Conservation (phyloP, 2,888 invertebrate species). For the Sminthurinus aureus region DNA sequence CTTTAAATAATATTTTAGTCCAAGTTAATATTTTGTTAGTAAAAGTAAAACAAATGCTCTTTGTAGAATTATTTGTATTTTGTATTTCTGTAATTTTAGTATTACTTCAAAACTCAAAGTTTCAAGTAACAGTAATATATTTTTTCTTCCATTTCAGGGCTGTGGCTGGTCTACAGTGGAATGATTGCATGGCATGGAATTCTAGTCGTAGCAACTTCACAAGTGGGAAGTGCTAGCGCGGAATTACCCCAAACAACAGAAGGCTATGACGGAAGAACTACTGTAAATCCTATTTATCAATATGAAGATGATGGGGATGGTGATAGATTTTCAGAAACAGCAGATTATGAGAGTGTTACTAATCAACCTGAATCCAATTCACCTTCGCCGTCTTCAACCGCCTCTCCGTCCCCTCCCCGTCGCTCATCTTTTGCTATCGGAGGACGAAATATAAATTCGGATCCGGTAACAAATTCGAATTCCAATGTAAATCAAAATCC, state of each 20-base stretch:
- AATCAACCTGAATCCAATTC: background rate
- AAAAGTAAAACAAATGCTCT: too few relatives aligned
- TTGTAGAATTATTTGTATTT: background rate
- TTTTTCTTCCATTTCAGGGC: conserved; percentile 21
- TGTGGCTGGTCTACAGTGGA: conserved; percentile 35
- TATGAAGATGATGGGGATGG: conserved; percentile 10
- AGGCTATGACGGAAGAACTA: background rate
- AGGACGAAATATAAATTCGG: too few relatives aligned
- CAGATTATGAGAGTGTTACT: conserved; percentile 21
- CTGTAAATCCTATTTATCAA: background rate
- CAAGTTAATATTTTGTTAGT: too few relatives aligned
- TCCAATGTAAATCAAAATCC: background rate
- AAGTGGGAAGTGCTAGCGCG: background rate
- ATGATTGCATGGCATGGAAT: conserved; percentile 13
- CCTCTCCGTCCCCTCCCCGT: conserved; percentile 1
- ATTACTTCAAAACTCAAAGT: background rate
- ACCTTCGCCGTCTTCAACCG: conserved; percentile 13
- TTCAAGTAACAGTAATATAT: background rate
- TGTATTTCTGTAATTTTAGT: background rate
- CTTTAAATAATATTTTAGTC: too few relatives aligned
- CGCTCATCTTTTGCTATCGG: background rate
- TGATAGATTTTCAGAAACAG: background rate
- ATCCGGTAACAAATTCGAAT: background rate
- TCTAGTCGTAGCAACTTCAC: background rate
- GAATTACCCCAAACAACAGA: background rate